Conservation (phyloP, 1,140 invertebrate genomes). For the Thaumatotibia leucotreta region DNA sequence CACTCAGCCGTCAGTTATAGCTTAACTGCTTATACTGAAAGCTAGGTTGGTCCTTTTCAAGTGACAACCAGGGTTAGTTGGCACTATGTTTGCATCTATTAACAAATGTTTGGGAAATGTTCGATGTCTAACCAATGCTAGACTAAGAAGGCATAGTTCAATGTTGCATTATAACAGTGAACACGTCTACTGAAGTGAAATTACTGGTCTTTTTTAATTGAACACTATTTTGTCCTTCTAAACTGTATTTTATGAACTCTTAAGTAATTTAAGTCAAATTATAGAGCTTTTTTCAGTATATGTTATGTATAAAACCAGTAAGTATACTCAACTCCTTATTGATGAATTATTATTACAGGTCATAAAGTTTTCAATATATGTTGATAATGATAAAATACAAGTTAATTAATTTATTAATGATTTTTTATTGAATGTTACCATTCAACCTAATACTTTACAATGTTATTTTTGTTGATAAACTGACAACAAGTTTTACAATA, state of each 20-base stretch:
- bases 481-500: neutral
- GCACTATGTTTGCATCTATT: neutral
- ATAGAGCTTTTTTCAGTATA: neutral
- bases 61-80: neutral
- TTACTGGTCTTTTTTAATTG: constrained; percentile 6
- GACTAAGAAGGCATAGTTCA: neutral
- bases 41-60: neutral
- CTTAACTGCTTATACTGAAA: neutral
- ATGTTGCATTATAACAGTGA: neutral
- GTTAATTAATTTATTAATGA: too few species aligned
- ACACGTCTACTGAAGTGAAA: constrained; percentile 2
- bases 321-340: too few species aligned
- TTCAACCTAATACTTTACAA: too few species aligned
- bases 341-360: too few species aligned
- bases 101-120: neutral
- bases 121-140: neutral
- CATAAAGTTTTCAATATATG: too few species aligned
- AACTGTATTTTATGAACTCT: neutral
- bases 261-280: neutral
- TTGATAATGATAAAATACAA: too few species aligned
- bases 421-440: too few species aligned
- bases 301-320: too few species aligned
- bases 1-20: neutral
- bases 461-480: too few species aligned
- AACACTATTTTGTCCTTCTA: neutral